Base-by-base conservation (phyloP, 2,888 invertebrate genomes). In the Allacma fusca region DNA sequence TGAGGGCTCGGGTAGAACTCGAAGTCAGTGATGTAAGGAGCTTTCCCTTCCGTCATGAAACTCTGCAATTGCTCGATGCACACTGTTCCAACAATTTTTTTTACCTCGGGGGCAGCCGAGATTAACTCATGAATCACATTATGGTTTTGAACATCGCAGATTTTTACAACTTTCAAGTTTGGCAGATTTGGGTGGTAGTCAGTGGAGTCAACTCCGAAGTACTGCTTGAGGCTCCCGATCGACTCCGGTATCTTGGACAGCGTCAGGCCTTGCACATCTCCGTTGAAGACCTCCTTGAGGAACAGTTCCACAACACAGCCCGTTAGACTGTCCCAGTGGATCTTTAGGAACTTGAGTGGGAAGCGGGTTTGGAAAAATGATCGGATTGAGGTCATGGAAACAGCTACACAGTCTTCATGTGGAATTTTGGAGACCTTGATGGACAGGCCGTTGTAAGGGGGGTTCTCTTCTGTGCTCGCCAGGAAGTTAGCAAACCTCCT, bases 341-440 rank as follows among this genome's bases (percentile, higher is more conserved):
- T 59, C n/a, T 59, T 59, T n/a, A 59, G 23, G 23, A 13, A 59
- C 59, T 59, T 59, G 5, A 59, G 23, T 19, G 7, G n/a, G 19
- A 59, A 59, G 5, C 19, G 59, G 7, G 59, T n/a, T 59, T 59
- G 59, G 59, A 59, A 59, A n/a, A 59, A 59, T 19, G n/a, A n/a
- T 21, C 59, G 59, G n/a, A 59, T 7, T 5, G 59, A 13, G 7
- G 23, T 23, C 59, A 59, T 59, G 5, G 59, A 13, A 19, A 59
- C n/a, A 59, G 7, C 59, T 23, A 13, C n/a, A n/a, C 59, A 59
- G n/a, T 7, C 59, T 19, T 59, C n/a, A n/a, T 19, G 5, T 5
- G 5, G 5, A 23, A 21, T 5, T 59, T 59, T 59, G 12, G 19
- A 7, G 19, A 59, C 59, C n/a, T n/a, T 19, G 5, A 59, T 59